phyloP scores from a whole-genome alignment of 2,113 vertebrate genomes.

The Phylloscopus trochilus region DNA sequence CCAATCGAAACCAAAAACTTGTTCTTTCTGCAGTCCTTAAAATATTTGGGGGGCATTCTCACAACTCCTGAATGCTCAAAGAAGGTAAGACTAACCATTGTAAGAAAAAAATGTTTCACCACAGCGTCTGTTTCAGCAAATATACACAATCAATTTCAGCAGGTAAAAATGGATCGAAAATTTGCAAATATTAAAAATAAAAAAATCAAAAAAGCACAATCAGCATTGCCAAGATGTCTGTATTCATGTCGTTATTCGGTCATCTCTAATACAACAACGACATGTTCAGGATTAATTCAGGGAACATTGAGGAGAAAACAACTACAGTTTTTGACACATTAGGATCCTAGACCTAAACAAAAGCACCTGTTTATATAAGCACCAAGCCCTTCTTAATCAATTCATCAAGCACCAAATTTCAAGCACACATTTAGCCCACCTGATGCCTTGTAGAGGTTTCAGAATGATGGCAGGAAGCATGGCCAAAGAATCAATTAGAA shows the following conservation, averaged over 20 bases:
- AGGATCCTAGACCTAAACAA: not conserved
- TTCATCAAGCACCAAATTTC: not conserved
- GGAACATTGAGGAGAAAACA: not conserved
- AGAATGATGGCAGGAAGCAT: not conserved
- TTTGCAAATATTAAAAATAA: not conserved
- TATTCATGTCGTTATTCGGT: not conserved
- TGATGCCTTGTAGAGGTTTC: not conserved
- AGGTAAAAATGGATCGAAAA: not conserved
- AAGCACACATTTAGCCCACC: not conserved
- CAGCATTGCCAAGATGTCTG: not conserved
- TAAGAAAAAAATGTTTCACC: not conserved
- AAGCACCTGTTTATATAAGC: not conserved
- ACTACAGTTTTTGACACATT: not conserved
- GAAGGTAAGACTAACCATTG: not conserved
- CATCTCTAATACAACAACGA: too few relatives aligned
- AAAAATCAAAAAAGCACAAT: not conserved
- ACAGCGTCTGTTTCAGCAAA: not conserved
- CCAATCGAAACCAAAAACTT: not conserved
- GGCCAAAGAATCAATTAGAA: conserved; percentile 10
- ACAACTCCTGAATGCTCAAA: not conserved
- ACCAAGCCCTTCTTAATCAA: not conserved
- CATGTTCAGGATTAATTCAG: not conserved
- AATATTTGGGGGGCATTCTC: not conserved
- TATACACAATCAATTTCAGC: not conserved
- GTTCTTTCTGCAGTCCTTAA: not conserved